Evolutionary conservation across 2,797 vertebrate species (phyloP).

Genomic region (Enteromius anoplus): DNA sequence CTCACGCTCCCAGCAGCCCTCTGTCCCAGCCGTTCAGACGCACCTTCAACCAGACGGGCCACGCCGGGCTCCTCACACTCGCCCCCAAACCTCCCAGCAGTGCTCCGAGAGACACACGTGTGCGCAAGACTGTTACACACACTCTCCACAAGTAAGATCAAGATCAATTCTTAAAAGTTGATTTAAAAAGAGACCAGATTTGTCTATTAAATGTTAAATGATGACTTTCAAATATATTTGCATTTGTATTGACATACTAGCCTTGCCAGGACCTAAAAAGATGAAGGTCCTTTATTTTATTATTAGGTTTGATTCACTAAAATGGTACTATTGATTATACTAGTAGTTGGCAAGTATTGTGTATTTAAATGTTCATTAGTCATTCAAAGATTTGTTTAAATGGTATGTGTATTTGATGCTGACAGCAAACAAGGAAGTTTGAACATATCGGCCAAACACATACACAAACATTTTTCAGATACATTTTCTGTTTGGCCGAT

Average conservation of each 20-base stretch:
- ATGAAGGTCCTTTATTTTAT: neutral
- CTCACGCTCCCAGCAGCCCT: slow-evolving; percentile 66
- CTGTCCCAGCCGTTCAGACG: slow-evolving; percentile 69
- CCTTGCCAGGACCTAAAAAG: neutral
- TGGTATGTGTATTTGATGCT: no score
- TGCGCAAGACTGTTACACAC: slow-evolving; percentile 81
- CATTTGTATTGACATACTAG: neutral
- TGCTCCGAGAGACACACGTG: slow-evolving; percentile 73
- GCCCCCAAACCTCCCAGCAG: slow-evolving; percentile 75
- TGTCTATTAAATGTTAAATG: neutral
- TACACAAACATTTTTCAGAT: no score
- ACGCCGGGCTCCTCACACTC: slow-evolving; percentile 57
- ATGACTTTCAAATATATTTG: neutral
- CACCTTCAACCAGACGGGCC: slow-evolving; percentile 64
- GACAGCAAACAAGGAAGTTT: no score
- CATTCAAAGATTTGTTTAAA: no score
- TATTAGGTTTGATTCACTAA: neutral
- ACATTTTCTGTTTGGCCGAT: no score
- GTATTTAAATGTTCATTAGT: no score
- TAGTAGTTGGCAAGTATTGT: no score
- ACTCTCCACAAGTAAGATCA: slow-evolving; percentile 87
- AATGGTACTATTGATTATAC: neutral
- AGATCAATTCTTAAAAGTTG: neutral
- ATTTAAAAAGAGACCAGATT: neutral
- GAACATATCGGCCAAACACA: no score